These are phyloP conservation scores for Gymnocheta viridis DNA, from an alignment of 2,888 invertebrate species.

Conservation along the genomic window DNA sequence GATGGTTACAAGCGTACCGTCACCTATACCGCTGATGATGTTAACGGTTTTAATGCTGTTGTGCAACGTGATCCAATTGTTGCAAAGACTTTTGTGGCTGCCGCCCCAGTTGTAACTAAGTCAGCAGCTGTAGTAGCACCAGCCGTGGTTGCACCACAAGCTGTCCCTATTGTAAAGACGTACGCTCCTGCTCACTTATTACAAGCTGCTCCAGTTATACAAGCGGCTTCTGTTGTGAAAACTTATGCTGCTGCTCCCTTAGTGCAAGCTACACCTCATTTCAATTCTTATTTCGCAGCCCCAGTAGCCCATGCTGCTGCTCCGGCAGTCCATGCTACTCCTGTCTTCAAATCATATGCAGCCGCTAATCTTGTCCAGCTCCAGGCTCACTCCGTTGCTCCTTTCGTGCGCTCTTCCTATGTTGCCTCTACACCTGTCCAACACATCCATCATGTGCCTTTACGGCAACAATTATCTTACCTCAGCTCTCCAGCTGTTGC, in stretches of 20 bases:
- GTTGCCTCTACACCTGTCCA: slow-evolving; percentile 33
- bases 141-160: slow-evolving; percentile 53
- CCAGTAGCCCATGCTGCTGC: background rate
- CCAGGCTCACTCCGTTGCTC: slow-evolving; percentile 59
- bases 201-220: slow-evolving; percentile 5
- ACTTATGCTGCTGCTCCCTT: slow-evolving; percentile 61
- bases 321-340: slow-evolving; percentile 17
- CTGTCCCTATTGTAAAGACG: background rate
- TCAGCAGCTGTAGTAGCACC: slow-evolving; percentile 9
- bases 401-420: slow-evolving; percentile 38
- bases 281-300: slow-evolving; percentile 19
- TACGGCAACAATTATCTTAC: slow-evolving; percentile 52
- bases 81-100: slow-evolving; percentile 54
- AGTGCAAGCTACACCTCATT: slow-evolving; percentile 51
- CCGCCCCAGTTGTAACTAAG: slow-evolving; percentile 70
- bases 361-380: slow-evolving; percentile 47
- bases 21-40: slow-evolving; percentile 83
- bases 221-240: slow-evolving; percentile 20
- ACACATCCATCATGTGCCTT: slow-evolving; percentile 20
- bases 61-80: slow-evolving; percentile 83
- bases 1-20: slow-evolving; percentile 84
- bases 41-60: slow-evolving; percentile 84
- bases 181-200: slow-evolving; percentile 14
- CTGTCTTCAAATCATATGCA: slow-evolving; percentile 16
- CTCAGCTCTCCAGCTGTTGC: slow-evolving; percentile 32